Evolutionary conservation across 2,888 invertebrate genomes (phyloP).

Genomic region (Nezara viridula): DNA sequence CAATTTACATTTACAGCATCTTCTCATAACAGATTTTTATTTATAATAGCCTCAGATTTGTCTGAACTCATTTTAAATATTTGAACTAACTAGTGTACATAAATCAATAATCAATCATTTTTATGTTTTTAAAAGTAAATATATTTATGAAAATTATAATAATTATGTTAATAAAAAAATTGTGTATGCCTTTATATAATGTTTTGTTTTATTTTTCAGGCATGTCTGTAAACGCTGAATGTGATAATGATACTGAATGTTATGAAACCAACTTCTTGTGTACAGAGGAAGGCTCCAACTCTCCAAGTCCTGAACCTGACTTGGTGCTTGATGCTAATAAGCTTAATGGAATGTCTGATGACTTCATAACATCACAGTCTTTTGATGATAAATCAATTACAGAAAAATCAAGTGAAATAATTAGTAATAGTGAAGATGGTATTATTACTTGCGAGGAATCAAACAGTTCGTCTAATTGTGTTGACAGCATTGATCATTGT

Average conservation of each 20-base stretch:
- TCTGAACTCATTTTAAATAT: no score
- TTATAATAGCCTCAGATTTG: no score
- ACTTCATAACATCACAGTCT: not conserved
- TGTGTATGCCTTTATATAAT: no score
- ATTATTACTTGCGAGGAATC: conserved; percentile 1
- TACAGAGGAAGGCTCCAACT: not conserved
- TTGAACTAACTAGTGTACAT: no score
- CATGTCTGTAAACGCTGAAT: not conserved
- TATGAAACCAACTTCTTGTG: not conserved
- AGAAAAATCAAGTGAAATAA: conserved; percentile 30
- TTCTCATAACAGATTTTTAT: no score
- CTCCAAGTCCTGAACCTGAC: not conserved
- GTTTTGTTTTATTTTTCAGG: not conserved
- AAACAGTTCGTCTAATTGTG: not conserved
- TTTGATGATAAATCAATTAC: not conserved
- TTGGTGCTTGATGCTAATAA: not conserved
- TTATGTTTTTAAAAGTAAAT: no score
- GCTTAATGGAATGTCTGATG: not conserved
- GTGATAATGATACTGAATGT: not conserved
- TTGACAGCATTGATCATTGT: not conserved
- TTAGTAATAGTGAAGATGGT: not conserved
- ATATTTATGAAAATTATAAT: no score
- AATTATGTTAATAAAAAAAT: no score
- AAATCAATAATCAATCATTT: no score
- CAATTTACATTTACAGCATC: no score